These are phyloP conservation scores for Pipra filicauda DNA, from an alignment of 2,113 vertebrate genomes.

Conservation along the genomic window DNA sequence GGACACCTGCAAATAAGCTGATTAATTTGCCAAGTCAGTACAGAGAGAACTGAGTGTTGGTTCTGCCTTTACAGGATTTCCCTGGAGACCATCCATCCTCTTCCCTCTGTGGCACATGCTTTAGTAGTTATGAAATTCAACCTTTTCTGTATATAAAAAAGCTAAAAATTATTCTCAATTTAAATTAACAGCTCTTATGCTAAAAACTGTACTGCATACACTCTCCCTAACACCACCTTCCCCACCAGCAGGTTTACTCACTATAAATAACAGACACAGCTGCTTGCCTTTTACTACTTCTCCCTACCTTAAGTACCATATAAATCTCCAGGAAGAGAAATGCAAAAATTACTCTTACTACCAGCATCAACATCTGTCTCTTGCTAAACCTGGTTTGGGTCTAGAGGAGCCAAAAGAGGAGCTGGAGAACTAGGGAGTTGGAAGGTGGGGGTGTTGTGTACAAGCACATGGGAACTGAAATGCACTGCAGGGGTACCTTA, in stretches of 20 bases:
- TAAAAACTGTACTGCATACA: background rate
- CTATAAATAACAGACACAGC: background rate
- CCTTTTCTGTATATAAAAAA: background rate
- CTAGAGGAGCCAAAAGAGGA: background rate
- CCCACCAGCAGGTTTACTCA: background rate
- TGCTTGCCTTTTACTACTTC: background rate
- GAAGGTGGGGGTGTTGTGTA: background rate
- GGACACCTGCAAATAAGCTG: background rate
- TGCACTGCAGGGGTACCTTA: background rate
- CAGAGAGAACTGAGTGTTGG: background rate
- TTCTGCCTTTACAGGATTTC: background rate
- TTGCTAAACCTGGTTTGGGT: background rate
- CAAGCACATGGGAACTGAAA: background rate
- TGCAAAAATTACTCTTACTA: background rate
- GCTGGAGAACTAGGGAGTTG: background rate
- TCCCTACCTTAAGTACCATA: background rate
- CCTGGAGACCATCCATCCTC: background rate
- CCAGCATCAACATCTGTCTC: background rate
- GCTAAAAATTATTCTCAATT: background rate
- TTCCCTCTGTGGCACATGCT: background rate
- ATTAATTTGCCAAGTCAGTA: background rate
- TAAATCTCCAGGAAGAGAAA: background rate
- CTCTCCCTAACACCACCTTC: background rate
- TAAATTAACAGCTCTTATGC: background rate
- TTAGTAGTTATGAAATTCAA: background rate